phyloP scores from a whole-genome alignment of 2,797 vertebrate genomes.

The Sebastes wilsoni region DNA sequence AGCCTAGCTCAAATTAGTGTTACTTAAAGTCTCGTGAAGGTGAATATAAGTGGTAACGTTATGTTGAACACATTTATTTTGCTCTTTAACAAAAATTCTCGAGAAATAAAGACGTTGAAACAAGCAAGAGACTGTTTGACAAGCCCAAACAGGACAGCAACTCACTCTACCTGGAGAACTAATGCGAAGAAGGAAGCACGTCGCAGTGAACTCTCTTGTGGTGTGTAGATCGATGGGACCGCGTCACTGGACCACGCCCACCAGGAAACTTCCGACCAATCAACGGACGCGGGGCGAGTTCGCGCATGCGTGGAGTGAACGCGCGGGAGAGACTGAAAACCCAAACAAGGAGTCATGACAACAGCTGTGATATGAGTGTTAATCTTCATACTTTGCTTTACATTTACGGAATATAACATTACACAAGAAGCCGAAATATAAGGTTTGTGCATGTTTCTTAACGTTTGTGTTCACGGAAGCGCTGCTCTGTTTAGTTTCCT shows the following conservation, averaged over 20 bases:
- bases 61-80: not conserved
- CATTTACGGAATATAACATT: not conserved
- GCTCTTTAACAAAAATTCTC: not conserved
- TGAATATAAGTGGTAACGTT: not conserved
- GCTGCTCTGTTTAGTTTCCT: not conserved
- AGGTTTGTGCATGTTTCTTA: constrained; percentile 33
- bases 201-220: constrained; percentile 17
- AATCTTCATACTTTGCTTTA: not conserved
- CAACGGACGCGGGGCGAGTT: accelerated
- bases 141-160: accelerated
- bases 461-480: accelerated
- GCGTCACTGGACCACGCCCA: constrained; percentile 29
- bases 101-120: not conserved
- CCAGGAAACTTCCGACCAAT: constrained; percentile 76
- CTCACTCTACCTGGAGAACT: not conserved
- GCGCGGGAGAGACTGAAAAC: constrained; percentile 77
- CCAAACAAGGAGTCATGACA: constrained; percentile 47
- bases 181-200: constrained; percentile 19
- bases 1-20: not conserved
- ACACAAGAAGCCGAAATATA: not conserved
- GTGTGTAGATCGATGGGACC: accelerated
- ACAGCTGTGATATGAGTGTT: not conserved
- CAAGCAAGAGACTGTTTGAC: accelerated
- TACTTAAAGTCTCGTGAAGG: not conserved
- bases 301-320: constrained; percentile 64